Conservation (phyloP, 1,140 invertebrate genomes). For the Cecropterus lyciades region DNA sequence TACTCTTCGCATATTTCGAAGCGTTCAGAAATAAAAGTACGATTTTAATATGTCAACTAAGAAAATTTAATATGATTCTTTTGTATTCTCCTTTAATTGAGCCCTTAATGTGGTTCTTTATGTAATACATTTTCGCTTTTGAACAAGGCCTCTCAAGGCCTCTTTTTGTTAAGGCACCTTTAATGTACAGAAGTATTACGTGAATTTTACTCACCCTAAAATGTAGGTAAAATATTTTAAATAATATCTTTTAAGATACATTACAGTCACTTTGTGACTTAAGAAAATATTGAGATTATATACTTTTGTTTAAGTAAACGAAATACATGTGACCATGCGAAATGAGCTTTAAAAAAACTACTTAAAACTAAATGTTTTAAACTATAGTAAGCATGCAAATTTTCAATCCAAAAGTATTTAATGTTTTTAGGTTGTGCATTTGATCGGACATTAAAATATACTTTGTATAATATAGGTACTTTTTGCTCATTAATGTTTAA, state of each 20-base stretch:
- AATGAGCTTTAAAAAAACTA: too few relatives aligned
- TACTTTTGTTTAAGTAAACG: too few relatives aligned
- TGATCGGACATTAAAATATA: neutral
- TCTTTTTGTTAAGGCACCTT: neutral
- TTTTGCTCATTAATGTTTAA: neutral
- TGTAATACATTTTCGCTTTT: neutral
- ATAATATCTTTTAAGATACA: too few relatives aligned
- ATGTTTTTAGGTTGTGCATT: neutral
- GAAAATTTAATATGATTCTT: neutral
- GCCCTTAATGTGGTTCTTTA: neutral
- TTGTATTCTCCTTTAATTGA: conserved; percentile 1
- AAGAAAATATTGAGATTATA: too few relatives aligned
- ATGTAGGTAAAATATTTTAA: neutral
- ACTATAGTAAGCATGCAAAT: neutral
- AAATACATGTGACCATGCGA: too few relatives aligned
- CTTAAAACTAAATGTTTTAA: neutral
- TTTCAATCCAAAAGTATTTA: neutral
- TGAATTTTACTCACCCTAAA: neutral
- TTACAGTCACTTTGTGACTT: too few relatives aligned
- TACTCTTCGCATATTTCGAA: neutral
- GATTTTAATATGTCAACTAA: conserved; percentile 1
- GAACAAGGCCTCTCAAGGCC: neutral
- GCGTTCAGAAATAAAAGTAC: conserved; percentile 2
- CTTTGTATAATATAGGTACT: neutral
- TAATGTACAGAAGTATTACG: neutral